Base-by-base conservation (phyloP, 2,113 vertebrate genomes). In the Beaufortia kweichowensis region DNA sequence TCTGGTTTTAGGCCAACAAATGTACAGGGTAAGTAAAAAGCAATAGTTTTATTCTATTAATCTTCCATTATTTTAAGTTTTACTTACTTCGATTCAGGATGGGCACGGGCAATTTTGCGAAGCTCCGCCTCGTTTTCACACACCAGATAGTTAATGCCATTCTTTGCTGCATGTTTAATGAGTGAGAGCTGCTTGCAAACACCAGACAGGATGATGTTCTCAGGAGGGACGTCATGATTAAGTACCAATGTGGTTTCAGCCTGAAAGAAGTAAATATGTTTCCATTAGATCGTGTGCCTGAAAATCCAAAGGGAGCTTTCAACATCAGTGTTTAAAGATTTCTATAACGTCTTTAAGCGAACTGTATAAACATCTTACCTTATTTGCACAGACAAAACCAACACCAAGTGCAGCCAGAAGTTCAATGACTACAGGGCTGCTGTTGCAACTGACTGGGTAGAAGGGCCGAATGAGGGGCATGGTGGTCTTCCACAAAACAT, bases 131-230 rank as follows among this genome's bases (percentile, higher is more conserved):
- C 95, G 77, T 81, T 98, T 86, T 99, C 97, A 79, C 96, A 99
- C 75, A 95, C 93, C 87, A 98, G 91, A 85, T 95, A 87, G 81
- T 94, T 93, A 81, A 99, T 87, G 85, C 95, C 95, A 85, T 93
- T 91, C 89, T 95, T 98, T 0, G 95, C 95, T 62, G 97, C 97
- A 41, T 96, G 91, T 86, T 96, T 98, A 81, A 99, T 93, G 86
- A 95, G 94, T 76, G 96, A 95, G 76, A 94, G 91, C 89, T 98
- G 97, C 88, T 99, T 99, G 89, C 96, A 99, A 85, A 95, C 93
- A 84, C 94, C 95, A 66, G 94, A 95, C 68, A 95, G 93, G 71
- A 99, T 94, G 77, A 98, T 96, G 73, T 94, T 95, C 83, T 98
- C 95, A 78, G 96, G 93, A 84, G 95, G 85, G 56, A 97, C 94